Evolutionary conservation across 2,113 vertebrate species (phyloP), one percentile per base, ranked within the genome.

Genomic region (Donacobius atricapilla): DNA sequence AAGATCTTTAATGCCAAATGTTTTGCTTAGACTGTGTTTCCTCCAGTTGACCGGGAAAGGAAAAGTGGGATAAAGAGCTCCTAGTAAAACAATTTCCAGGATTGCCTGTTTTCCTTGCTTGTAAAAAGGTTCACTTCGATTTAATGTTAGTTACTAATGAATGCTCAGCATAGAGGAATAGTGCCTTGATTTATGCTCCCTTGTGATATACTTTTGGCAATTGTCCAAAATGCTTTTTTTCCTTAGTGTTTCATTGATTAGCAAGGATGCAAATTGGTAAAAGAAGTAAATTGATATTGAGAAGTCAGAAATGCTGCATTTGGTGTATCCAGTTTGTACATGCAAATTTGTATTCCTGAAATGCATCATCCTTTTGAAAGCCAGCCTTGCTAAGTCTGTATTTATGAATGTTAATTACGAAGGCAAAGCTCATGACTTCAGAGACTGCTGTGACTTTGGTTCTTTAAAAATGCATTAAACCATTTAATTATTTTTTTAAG

Each of bases 21-120:
- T n/a, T 24, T 88, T 85, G 61, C 54, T 87, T 84, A 51, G 48
- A 31, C 56, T 54, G 15, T 65, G 40, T 73, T 89, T 82, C 75
- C 48, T 93, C 21, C 64, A 83, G 72, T 58, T 90, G 45, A 50
- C 87, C 7, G 18, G 54, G 47, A 66, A 83, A 94, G 64, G 83
- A 96, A 87, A 93, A 87, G 33, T 73, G 40, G 89, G n/a, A 94
- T 79, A 88, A 83, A 77, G 65, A 95, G 37, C 65, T 93, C 60
- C 85, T 85, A 84, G 83, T 73, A 78, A 94, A 96, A 94, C 60
- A 82, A 72, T 91, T 95, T 95, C 87, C 83, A 96, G 61, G 50
- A 83, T 48, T 90, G 65, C 35, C 45, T 81, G 48, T 61, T 87
- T 89, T 75, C 87, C 58, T 89, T 89, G 44, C 84, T 96, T 93